Percentiles rank a stretch among this genome's conserved stretches.
These are phyloP conservation scores for Diorhabda sublineata DNA, from an alignment of 1,140 invertebrate species.

Conservation along the genomic window DNA sequence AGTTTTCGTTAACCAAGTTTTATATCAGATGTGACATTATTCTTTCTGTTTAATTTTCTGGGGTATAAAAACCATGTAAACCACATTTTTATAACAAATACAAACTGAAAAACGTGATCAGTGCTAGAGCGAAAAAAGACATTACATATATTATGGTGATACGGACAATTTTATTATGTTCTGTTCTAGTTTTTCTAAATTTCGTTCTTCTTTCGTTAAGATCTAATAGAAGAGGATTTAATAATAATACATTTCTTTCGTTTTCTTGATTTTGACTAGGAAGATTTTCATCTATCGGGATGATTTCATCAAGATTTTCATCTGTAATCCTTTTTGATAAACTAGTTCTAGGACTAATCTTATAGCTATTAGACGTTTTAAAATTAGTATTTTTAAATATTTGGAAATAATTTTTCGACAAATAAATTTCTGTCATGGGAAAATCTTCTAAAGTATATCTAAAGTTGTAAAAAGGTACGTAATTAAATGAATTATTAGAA, in stretches of 20 bases:
- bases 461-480: conserved; percentile 27
- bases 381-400: no score
- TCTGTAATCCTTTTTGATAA: conserved; percentile 12
- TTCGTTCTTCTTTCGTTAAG: conserved; percentile 34
- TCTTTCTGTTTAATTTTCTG: no score
- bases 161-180: conserved; percentile 50
- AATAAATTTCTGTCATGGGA: no score
- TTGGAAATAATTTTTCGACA: no score
- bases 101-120: conserved; percentile 54
- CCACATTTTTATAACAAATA: conserved; percentile 46
- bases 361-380: conserved; percentile 1
- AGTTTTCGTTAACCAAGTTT: no score
- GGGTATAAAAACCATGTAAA: no score
- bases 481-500: conserved; percentile 16
- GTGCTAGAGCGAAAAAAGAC: conserved; percentile 50
- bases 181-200: conserved; percentile 39
- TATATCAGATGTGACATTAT: no score
- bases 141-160: conserved; percentile 52
- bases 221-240: conserved; percentile 51
- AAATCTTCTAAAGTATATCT: no score
- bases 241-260: conserved; percentile 43
- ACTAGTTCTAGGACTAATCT: background rate
- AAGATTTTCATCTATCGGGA: conserved; percentile 32
- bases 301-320: conserved; percentile 40
- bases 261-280: background rate